phyloP scores from a whole-genome alignment of 2,888 invertebrate species.

The Pseudeuparius sepicola region DNA sequence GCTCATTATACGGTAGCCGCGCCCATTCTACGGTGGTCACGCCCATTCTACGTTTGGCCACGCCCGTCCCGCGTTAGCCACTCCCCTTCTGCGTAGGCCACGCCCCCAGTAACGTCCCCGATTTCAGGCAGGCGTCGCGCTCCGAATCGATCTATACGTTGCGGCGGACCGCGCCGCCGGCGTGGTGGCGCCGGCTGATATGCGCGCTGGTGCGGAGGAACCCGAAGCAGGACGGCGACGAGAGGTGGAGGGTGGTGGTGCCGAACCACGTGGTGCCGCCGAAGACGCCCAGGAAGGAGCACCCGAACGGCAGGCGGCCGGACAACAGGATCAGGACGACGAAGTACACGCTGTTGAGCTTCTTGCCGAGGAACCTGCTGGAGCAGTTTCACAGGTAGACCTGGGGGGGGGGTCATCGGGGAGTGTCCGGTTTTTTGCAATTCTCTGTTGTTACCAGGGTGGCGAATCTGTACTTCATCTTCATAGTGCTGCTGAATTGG shows the following conservation, averaged over 20 bases:
- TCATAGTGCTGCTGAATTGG: conserved; percentile 94
- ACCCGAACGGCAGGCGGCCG: conserved; percentile 73
- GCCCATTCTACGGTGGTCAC: no score
- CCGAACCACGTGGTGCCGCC: conserved; percentile 80
- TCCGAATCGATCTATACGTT: conserved; percentile 86
- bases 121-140: conserved; percentile 65
- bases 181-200: conserved; percentile 60
- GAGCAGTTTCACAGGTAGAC: conserved; percentile 98
- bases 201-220: conserved; percentile 51
- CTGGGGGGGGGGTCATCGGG: no score
- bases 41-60: no score
- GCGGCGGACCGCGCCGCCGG: conserved; percentile 60
- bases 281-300: conserved; percentile 67
- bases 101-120: not conserved
- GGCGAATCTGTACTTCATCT: conserved; percentile 95
- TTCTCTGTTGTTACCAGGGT: no score
- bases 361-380: conserved; percentile 90
- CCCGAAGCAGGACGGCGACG: conserved; percentile 46
- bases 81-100: conserved; percentile 1
- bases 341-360: conserved; percentile 88
- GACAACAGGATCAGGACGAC: conserved; percentile 86
- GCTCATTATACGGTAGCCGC: no score
- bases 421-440: no score
- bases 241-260: conserved; percentile 52
- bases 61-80: no score